These are phyloP conservation scores for Calephelis virginiensis DNA, from an alignment of 1,140 invertebrate genomes.

Conservation along the genomic window DNA sequence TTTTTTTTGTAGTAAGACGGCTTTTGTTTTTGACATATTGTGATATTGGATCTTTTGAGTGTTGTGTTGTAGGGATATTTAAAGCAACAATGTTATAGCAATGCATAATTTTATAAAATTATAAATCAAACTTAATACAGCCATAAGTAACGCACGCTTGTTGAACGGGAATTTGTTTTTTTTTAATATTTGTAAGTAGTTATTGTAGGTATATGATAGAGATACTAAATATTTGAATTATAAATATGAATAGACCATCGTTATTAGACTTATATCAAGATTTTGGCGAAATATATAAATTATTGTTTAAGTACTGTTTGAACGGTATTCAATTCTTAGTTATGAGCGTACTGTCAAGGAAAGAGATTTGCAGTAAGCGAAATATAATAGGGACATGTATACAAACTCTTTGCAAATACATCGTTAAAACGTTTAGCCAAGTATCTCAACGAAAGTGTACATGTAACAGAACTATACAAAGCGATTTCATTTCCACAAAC, in stretches of 20 bases:
- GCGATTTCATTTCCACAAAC: no score
- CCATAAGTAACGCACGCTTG: constrained; percentile 11
- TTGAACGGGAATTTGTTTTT: constrained; percentile 8
- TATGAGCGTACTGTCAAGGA: no score
- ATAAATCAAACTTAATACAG: constrained; percentile 7
- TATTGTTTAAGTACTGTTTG: neutral
- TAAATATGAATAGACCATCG: neutral
- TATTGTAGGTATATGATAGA: constrained; percentile 1
- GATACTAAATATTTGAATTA: neutral
- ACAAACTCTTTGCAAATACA: no score
- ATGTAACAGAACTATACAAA: no score
- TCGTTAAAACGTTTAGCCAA: no score
- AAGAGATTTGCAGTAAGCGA: no score
- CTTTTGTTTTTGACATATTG: neutral
- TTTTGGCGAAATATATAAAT: neutral
- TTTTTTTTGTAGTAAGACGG: no score
- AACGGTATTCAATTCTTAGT: neutral
- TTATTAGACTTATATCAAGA: neutral
- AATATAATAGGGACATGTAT: no score
- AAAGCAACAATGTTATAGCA: neutral
- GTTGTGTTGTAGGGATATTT: neutral
- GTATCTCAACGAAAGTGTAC: no score
- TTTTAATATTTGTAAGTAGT: constrained; percentile 2
- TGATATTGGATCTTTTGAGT: neutral
- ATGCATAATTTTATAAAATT: neutral